phyloP scores from a whole-genome alignment of 1,140 invertebrate species.

The Pentalonia nigronervosa region DNA sequence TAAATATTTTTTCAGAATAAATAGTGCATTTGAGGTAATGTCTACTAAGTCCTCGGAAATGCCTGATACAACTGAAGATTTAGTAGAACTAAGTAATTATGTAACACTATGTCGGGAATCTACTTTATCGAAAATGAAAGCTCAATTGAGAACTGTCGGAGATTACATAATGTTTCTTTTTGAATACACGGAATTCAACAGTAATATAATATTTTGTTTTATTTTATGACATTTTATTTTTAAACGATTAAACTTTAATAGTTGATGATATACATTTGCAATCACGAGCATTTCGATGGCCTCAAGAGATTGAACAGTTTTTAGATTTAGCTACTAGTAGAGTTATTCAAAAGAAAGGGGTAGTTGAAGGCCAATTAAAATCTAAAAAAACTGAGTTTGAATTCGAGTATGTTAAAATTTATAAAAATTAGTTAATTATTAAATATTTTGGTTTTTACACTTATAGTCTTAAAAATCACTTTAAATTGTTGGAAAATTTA shows the following conservation, averaged over 20 bases:
- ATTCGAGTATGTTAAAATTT: constrained; percentile 60
- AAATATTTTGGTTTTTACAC: constrained; percentile 19
- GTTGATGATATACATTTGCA: constrained; percentile 85
- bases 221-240: neutral
- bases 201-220: constrained; percentile 64
- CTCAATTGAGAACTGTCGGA: constrained; percentile 74
- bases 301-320: constrained; percentile 85
- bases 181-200: constrained; percentile 73
- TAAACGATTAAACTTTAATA: constrained; percentile 61
- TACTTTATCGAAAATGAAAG: constrained; percentile 79
- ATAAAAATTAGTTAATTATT: neutral
- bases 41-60: constrained; percentile 83
- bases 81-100: constrained; percentile 86
- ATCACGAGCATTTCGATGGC: constrained; percentile 86
- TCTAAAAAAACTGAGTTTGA: constrained; percentile 73
- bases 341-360: constrained; percentile 75
- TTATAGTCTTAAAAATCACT: constrained; percentile 72
- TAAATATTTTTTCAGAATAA: constrained; percentile 72
- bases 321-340: constrained; percentile 79
- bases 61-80: constrained; percentile 84
- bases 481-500: constrained; percentile 80
- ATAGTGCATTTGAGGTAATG: constrained; percentile 86
- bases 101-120: constrained; percentile 80
- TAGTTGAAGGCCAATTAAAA: constrained; percentile 73
- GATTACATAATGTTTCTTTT: constrained; percentile 80